Conservation (phyloP, 2,797 vertebrate genomes). For the Peromyscus melanophrys region DNA sequence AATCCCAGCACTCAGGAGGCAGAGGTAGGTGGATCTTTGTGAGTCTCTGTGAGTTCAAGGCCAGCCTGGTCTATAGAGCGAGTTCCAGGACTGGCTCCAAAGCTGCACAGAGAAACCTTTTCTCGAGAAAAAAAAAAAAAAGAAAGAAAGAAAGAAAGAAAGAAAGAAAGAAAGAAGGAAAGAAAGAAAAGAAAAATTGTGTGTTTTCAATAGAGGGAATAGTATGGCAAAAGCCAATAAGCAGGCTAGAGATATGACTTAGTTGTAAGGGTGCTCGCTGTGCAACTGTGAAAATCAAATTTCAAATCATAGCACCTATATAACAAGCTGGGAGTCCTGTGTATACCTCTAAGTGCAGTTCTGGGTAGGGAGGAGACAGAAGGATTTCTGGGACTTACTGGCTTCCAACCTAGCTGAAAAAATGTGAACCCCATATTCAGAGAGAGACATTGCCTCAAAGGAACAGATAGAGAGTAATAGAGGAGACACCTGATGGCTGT, state of each 20-base stretch:
- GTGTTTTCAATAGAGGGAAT: slow-evolving; percentile 5
- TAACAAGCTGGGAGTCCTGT: not conserved
- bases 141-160: no score
- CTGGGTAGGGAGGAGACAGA: not conserved
- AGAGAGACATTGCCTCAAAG: not conserved
- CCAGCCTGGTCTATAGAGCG: no score
- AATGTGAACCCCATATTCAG: not conserved
- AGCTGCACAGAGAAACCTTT: no score
- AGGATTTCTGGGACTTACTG: not conserved
- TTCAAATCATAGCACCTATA: not conserved
- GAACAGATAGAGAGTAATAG: not conserved
- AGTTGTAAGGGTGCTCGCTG: not conserved
- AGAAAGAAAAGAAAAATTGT: not conserved
- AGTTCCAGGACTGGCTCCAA: no score
- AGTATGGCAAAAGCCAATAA: slow-evolving; percentile 48
- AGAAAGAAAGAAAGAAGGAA: no score
- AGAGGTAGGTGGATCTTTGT: no score
- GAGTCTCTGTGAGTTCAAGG: no score
- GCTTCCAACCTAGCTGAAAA: not conserved
- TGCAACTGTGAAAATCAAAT: not conserved
- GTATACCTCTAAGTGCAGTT: not conserved
- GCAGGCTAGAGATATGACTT: not conserved
- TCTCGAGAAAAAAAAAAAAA: no score
- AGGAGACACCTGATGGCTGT: not conserved
- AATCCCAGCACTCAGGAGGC: no score